A percentile compares a stretch with the other conserved stretches of the same genome.
Conservation (phyloP, 2,797 vertebrate species). For the Alosa sapidissima region DNA sequence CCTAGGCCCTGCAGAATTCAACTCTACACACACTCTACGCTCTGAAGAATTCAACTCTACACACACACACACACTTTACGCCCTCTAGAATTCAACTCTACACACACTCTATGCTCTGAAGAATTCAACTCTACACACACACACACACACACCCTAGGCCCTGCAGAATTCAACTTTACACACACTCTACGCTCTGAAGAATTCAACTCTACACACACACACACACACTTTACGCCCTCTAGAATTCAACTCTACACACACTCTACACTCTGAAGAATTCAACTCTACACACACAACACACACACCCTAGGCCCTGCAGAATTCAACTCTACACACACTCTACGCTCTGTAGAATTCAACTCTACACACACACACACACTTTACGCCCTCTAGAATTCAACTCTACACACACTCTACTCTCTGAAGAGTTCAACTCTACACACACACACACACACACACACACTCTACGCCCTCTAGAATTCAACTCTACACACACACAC, state of each 20-base stretch:
- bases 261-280: too few species aligned
- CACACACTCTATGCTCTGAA: not conserved
- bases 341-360: not conserved
- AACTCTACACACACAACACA: conserved; percentile 61
- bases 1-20: not conserved
- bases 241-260: not conserved
- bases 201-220: not conserved
- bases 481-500: not conserved
- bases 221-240: not conserved
- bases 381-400: too few species aligned
- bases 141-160: too few species aligned
- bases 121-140: too few species aligned
- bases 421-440: too few species aligned
- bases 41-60: too few species aligned
- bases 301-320: too few species aligned
- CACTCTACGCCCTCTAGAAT: too few species aligned
- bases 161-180: not conserved
- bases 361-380: too few species aligned
- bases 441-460: conserved; percentile 63
- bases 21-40: not conserved
- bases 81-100: too few species aligned
- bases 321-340: not conserved
- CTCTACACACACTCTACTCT: too few species aligned
- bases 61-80: conserved; percentile 16
- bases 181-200: not conserved